Evolutionary conservation across 2,113 vertebrate genomes (phyloP), one percentile per base, ranked within the genome.

Genomic region (Neomonachus schauinslandi): DNA sequence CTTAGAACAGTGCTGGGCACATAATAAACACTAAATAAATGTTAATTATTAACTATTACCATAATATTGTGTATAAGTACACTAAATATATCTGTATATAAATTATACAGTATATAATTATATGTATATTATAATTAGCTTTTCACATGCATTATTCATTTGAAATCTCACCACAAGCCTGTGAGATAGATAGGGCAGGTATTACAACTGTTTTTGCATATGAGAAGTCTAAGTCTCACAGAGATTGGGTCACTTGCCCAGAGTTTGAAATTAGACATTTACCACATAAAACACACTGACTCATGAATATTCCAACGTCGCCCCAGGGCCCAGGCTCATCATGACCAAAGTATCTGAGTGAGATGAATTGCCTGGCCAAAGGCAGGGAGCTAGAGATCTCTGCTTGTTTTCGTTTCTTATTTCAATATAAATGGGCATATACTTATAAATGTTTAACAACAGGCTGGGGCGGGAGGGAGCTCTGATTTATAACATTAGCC

Each of bases 321-420:
- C 55, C 57, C 53, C 42, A 72, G 67, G 76, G 57, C 24, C 24
- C 49, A 97, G 51, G 31, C 61, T 93, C 76, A 55, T 74, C n/a
- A 31, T 53, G 81, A 96, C 69, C 94, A 91, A 71, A 84, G 46
- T 61, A 51, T 79, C 59, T 49, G 80, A 82, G 24, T 87, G 22
- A 95, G 77, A 95, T 69, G 42, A 95, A 93, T 83, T 85, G 9
- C 22, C 55, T 84, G 28, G 76, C 77, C 76, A 97, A 96, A 95
- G 63, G 92, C 55, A 76, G 61, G 59, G 82, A 92, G 21, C 24
- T 49, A 6, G 53, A 36, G 36, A 74, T 65, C 46, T 94, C 46
- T 91, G 24, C 51, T 84, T 93, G 19, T 79, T 87, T 96, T 94
- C 36, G 3, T 90, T 95, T 95, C 72, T 76, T 77, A 72, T 89